A percentile compares a stretch with the other conserved stretches of the same genome.
phyloP scores from a whole-genome alignment of 1,140 invertebrate species.

The Probaryconus sp. region DNA sequence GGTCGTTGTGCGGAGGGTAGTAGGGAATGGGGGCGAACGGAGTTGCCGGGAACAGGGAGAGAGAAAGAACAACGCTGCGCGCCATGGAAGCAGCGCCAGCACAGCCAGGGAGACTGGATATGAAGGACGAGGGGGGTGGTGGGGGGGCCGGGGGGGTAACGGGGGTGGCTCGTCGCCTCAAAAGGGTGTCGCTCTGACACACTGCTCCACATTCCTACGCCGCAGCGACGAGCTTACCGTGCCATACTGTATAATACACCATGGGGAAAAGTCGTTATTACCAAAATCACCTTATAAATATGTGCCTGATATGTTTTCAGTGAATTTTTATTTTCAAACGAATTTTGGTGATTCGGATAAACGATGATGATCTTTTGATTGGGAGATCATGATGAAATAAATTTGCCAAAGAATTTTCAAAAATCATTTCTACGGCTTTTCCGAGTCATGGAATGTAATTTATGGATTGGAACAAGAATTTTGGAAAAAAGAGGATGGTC shows the following conservation, averaged over 20 bases:
- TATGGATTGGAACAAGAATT: too few species aligned
- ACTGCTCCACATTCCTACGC: constrained; percentile 74
- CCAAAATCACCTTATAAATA: too few species aligned
- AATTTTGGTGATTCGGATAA: too few species aligned
- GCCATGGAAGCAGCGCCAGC: background rate
- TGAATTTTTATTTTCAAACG: too few species aligned
- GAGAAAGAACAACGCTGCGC: constrained; percentile 27
- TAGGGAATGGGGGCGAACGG: constrained; percentile 38
- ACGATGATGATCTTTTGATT: too few species aligned
- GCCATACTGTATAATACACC: constrained; percentile 31
- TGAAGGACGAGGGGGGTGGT: constrained; percentile 1
- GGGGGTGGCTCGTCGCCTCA: constrained; percentile 54
- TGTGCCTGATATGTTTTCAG: too few species aligned
- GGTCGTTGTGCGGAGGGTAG: constrained; percentile 35
- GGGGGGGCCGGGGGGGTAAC: constrained; percentile 43
- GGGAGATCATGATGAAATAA: too few species aligned
- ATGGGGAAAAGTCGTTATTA: constrained; percentile 34
- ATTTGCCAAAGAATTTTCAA: too few species aligned
- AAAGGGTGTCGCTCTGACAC: constrained; percentile 73
- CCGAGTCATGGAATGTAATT: too few species aligned
- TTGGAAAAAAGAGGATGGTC: too few species aligned
- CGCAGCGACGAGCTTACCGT: constrained; percentile 50
- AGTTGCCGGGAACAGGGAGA: constrained; percentile 11
- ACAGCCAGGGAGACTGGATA: background rate
- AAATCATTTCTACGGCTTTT: too few species aligned